Percentiles rank a stretch among this genome's conserved stretches.
Evolutionary conservation across 1,140 invertebrate species (phyloP).

Genomic region (Leptinotarsa defecta): DNA sequence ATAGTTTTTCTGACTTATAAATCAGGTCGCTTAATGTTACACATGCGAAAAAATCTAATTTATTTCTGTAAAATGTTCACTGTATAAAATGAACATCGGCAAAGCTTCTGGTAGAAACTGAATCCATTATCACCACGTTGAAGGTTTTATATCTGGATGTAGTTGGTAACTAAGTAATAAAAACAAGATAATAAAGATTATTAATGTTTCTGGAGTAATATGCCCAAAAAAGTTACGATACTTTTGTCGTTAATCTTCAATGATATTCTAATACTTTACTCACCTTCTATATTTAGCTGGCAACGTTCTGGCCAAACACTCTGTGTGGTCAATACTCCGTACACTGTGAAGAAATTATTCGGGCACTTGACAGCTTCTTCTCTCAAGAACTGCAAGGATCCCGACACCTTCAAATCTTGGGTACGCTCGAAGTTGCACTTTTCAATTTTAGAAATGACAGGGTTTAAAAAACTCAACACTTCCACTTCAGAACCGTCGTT

Average conservation of each 20-base stretch:
- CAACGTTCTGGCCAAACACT: constrained; percentile 63
- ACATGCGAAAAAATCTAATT: no score
- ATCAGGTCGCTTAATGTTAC: no score
- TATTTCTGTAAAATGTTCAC: no score
- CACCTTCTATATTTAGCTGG: constrained; percentile 61
- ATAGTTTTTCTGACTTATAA: no score
- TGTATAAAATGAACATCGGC: no score
- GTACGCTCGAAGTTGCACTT: constrained; percentile 54
- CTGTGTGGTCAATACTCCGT: constrained; percentile 62
- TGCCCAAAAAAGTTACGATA: neutral
- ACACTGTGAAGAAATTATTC: constrained; percentile 57
- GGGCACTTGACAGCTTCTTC: constrained; percentile 57
- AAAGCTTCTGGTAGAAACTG: no score
- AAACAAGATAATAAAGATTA: neutral
- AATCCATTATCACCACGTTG: no score
- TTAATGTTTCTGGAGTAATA: neutral
- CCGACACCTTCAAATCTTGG: constrained; percentile 53
- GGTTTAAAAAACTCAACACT: constrained; percentile 67
- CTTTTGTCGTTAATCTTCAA: no score
- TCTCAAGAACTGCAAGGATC: constrained; percentile 59
- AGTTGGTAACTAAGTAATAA: no score
- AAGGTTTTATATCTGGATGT: no score
- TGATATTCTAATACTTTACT: constrained; percentile 13
- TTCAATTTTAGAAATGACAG: constrained; percentile 68
- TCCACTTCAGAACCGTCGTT: constrained; percentile 70